Conservation (phyloP, 2,113 vertebrate species). For the Lanius ludovicianus region DNA sequence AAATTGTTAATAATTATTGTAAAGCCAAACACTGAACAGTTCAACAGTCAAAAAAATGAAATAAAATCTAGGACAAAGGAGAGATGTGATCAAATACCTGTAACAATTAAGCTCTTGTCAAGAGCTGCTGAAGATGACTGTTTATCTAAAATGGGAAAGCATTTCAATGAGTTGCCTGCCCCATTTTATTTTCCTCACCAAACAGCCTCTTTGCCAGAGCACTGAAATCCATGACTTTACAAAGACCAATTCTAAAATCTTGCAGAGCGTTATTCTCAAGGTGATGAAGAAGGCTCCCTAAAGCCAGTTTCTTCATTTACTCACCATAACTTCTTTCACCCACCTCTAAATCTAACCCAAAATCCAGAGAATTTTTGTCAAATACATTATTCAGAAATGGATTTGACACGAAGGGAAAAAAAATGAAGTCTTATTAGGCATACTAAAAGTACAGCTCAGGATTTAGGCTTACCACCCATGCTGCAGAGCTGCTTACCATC, state of each 20-base stretch:
- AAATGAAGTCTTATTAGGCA: background rate
- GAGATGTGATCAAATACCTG: background rate
- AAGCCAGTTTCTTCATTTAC: background rate
- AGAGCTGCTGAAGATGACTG: background rate
- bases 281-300: background rate
- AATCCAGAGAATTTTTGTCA: background rate
- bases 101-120: background rate
- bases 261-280: background rate
- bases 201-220: background rate
- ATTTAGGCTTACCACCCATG: slow-evolving; percentile 32
- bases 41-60: background rate
- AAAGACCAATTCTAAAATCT: background rate
- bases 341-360: background rate
- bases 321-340: background rate
- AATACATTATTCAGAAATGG: background rate
- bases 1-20: background rate
- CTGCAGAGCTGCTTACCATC: slow-evolving; percentile 53
- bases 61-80: background rate
- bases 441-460: slow-evolving; percentile 36
- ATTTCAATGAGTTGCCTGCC: background rate
- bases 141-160: background rate
- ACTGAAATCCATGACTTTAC: background rate
- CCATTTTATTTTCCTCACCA: background rate
- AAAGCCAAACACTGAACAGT: background rate
- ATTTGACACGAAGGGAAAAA: background rate